Conservation (phyloP, 37 sponge, comb jelly and placozoan genomes). For the Eunapius fragilis region DNA sequence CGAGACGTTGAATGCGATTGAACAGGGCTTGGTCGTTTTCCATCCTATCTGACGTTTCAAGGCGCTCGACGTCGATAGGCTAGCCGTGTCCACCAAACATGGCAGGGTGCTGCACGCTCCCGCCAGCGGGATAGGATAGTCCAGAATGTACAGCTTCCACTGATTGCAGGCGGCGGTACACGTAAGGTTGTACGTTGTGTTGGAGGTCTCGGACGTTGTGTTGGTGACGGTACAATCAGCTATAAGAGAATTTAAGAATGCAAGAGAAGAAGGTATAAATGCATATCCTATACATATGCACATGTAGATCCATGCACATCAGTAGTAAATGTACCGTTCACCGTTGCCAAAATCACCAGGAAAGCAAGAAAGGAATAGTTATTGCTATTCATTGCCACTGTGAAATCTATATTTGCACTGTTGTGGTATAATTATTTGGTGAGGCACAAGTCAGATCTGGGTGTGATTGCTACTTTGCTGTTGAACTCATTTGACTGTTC, state of each 20-base stretch:
- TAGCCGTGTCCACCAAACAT: not conserved
- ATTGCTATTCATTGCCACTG: not conserved
- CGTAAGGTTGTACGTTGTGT: not conserved
- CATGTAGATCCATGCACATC: no score
- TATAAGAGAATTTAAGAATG: no score
- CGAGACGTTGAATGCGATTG: not conserved
- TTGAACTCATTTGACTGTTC: no score
- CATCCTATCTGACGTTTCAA: not conserved
- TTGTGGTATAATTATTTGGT: no score
- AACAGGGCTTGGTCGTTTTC: not conserved
- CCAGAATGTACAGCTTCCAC: not conserved
- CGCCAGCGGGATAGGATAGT: not conserved
- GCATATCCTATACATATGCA: no score
- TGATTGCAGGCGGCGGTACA: not conserved
- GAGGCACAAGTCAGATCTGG: no score
- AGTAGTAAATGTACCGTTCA: no score
- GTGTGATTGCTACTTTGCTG: no score
- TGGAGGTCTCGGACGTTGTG: not conserved
- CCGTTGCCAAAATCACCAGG: not conserved
- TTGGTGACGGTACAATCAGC: not conserved
- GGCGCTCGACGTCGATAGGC: not conserved
- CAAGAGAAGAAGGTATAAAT: no score
- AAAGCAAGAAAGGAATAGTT: not conserved
- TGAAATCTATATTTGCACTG: not conserved
- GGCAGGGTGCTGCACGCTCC: not conserved